Evolutionary conservation across 2,797 vertebrate species (phyloP).

Genomic region (Mormyrops attenuatus): DNA sequence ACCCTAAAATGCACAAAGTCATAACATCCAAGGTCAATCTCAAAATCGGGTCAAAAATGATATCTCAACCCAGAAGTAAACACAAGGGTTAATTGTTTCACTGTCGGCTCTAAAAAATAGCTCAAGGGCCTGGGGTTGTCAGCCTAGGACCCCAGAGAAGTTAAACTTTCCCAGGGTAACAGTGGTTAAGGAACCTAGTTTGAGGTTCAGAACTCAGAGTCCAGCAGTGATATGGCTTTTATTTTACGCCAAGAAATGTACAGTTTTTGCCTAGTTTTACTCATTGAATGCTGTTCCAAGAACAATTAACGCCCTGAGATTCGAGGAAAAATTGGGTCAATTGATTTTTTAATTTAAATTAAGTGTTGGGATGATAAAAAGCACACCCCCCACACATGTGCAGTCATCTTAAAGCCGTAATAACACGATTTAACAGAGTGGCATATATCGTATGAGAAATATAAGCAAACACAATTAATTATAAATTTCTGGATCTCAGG

Average conservation of each 20-base stretch:
- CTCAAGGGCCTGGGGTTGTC: background rate
- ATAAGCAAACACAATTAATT: background rate
- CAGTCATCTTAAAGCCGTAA: background rate
- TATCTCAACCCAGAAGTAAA: too few species aligned
- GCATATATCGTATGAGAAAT: background rate
- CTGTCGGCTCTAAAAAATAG: background rate
- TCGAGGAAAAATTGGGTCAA: background rate
- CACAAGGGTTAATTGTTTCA: too few species aligned
- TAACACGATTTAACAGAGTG: background rate
- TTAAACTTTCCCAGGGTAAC: background rate
- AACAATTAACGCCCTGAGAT: background rate
- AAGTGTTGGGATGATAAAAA: background rate
- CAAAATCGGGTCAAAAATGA: too few species aligned
- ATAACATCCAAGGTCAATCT: too few species aligned
- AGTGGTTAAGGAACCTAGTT: background rate
- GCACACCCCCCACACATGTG: background rate
- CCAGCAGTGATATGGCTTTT: background rate
- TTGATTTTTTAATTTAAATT: background rate
- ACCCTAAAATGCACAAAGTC: too few species aligned
- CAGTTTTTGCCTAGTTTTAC: background rate
- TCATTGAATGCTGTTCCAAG: background rate
- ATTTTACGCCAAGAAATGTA: background rate
- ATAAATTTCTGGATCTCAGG: background rate
- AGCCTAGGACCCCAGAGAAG: background rate
- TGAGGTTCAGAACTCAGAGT: background rate